These are phyloP conservation scores for Halcyon malimbica DNA, from an alignment of 2,113 vertebrate genomes.

Conservation along the genomic window DNA sequence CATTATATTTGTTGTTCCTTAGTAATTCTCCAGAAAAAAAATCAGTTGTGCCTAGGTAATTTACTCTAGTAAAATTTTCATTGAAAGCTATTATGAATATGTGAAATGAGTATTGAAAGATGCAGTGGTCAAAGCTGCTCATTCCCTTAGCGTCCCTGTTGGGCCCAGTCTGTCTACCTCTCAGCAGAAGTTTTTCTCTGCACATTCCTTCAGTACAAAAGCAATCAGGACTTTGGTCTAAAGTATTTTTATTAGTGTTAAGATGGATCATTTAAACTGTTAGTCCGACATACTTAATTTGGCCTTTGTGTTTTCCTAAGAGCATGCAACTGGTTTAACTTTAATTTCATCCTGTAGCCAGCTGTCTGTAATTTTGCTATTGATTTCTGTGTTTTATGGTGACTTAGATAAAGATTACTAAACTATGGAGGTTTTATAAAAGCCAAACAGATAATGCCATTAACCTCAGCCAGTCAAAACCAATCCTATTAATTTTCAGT, in stretches of 20 bases:
- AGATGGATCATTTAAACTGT: slow-evolving; percentile 15
- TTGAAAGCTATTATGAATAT: neutral
- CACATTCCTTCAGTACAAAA: neutral
- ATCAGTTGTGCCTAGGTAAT: neutral
- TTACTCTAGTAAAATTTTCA: neutral
- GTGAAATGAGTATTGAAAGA: neutral
- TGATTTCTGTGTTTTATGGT: slow-evolving; percentile 27
- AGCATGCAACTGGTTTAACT: slow-evolving; percentile 20
- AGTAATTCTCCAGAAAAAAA: neutral
- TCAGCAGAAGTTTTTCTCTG: neutral
- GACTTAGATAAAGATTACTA: slow-evolving; percentile 31
- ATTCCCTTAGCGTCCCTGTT: neutral
- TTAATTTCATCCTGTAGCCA: slow-evolving; percentile 13
- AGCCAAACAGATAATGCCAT: slow-evolving; percentile 23
- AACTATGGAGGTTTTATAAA: slow-evolving; percentile 27
- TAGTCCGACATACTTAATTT: slow-evolving; percentile 14
- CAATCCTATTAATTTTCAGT: slow-evolving; percentile 28
- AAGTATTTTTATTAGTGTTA: slow-evolving; percentile 2
- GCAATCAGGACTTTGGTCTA: neutral
- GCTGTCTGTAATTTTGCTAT: slow-evolving; percentile 33
- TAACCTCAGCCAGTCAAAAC: slow-evolving; percentile 21
- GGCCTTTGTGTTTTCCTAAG: slow-evolving; percentile 20
- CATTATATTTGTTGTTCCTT: neutral
- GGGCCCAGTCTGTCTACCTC: neutral
- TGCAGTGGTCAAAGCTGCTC: neutral